Evolutionary conservation across 2,888 invertebrate genomes (phyloP), one percentile per base, ranked within the genome.

Genomic region (Athalia circularis): DNA sequence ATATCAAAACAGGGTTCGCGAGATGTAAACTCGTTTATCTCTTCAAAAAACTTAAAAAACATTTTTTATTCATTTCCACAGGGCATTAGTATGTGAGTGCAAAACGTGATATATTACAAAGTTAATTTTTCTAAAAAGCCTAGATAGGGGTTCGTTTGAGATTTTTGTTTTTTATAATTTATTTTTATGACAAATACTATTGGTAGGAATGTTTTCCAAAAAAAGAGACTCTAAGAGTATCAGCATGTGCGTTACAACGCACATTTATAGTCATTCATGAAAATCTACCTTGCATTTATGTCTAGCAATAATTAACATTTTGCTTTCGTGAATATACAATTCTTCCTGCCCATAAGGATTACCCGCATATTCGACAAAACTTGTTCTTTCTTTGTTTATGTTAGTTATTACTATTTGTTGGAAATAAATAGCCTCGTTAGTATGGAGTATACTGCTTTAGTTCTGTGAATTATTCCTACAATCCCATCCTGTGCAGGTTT

Each of bases 331-430:
- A 45, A 13, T 59, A 59, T 59, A n/a, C 59, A 15, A 68, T 68
- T n/a, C 43, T 52, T 50, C 50, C 9, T 48, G 9, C 13, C 54
- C 54, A 54, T 54, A 43, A 43, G 7, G 11, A 43, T 54, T 11
- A 43, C 68, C 68, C 3, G 9, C 9, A 11, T 68, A 11, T 68
- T 54, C 43, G 29, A 68, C 15, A 45, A 57, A 72, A 83, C 65
- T 77, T 77, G 76, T 77, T 15, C 65, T 61, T 70, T 50, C 29
- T 77, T 77, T 68, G 59, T 72, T 77, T 70, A 68, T 80, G 62
- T 77, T 75, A 80, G 77, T 78, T 77, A 74, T 62, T 76, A 77
- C 70, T 48, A 67, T 67, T 57, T 77, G 79, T 59, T 77, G 43
- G 29, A 79, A 79, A 62, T 68, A 6, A n/a, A 72, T 43, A 70